Evolutionary conservation across 2,113 vertebrate genomes (phyloP), one percentile per base, ranked within the genome.

Genomic region (Pseudonaja textilis): DNA sequence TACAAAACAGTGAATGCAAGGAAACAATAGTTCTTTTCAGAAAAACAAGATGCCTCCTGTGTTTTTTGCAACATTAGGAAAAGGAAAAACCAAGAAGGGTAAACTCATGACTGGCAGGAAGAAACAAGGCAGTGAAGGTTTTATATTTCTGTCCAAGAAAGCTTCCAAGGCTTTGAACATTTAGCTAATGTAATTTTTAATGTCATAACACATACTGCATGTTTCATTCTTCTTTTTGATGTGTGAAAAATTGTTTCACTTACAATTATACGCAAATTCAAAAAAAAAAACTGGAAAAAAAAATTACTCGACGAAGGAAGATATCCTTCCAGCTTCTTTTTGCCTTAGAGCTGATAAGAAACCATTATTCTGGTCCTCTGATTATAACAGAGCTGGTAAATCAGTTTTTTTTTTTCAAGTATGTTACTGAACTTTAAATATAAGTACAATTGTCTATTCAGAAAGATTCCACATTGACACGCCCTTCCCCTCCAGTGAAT

Each of bases 181-280:
- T 95, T 22, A 87, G 95, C 93, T 93, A 93, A 96, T 55, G 92
- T n/a, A 55, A 87, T 47, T 26, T 6, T 81, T 81, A 61, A 52
- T 64, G 64, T 29, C 57, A 92, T 91, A 94, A 57, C 25, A 92
- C 87, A 57, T 91, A 87, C 64, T 94, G 34, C 34, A 39, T 81
- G 74, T 81, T 81, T 81, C 69, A 81, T 81, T 81, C 34, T 74
- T 74, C n/a, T 42, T 81, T 81, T 81, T 81, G 34, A 81, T 22
- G 18, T 39, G 18, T 39, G 69, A 81, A 81, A 22, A 74, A 20
- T 34, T 7, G 5, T 20, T 18, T 74, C 34, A 81, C 34, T 81
- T 81, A 91, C 0, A n/a, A 89, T 34, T 81, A 85, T 91, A 61
- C 89, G 92, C 93, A 20, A 47, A 29, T 86, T 85, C 4, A 54